Evolutionary conservation across 1,140 invertebrate genomes (phyloP), one percentile per base, ranked within the genome.

Genomic region (Cyclargus thomasi): DNA sequence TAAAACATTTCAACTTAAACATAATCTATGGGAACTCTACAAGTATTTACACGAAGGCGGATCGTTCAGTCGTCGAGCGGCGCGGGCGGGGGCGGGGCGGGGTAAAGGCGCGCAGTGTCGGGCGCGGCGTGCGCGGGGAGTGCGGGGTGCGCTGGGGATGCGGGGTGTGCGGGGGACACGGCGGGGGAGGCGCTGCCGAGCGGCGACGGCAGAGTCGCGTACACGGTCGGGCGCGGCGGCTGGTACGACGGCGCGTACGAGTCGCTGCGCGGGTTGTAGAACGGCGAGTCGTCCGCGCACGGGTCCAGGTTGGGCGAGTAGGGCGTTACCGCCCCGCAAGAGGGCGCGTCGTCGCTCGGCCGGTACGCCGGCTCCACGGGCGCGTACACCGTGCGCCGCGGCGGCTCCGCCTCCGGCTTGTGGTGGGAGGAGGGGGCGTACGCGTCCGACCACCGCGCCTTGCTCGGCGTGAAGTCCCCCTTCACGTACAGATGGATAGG

Each of bases 401-500:
- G 91, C 23, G 82, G 81, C 65, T 87, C 84, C 17, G 83, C 77
- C 70, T 88, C 90, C 35, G 81, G 86, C 70, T 75, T 78, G 74
- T 90, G 86, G 72, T 88, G 79, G 23, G 83, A 77, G 36, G 91
- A 88, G 59, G 90, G 85, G 69, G 86, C 89, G 75, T 91, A 80
- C 64, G 90, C 89, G 71, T 91, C 90, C 63, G 90, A 91, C 89
- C 90, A 91, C 23, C 86, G 69, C 64, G 87, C 82, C 75, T 90
- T 89, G 74, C 90, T 91, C 36, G 92, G 91, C 65, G 91, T 92
- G 82, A 92, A 91, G 59, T 92, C 92, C 53, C 93, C 93, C 88
- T 97, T 97, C 16, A 94, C 95, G 80, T 95, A 98, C 17, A 98
- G 88, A 75, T 97, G 95, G 62, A 98, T 95, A 0, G 97, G 96